Conservation (phyloP, 2,797 vertebrate genomes). For the Triplophysa yarkandensis region DNA sequence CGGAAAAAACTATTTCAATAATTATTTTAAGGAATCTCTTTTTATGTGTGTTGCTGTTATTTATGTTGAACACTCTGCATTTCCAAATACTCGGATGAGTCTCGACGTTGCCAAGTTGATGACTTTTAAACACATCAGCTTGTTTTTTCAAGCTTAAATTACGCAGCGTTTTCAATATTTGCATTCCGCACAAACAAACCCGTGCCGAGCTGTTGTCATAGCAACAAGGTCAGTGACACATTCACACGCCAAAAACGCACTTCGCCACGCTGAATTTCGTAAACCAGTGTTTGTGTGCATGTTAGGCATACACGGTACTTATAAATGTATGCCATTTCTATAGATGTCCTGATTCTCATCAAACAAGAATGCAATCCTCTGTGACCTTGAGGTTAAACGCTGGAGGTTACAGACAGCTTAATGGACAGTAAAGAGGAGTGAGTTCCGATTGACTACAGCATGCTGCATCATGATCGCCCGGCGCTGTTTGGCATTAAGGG, state of each 20-base stretch:
- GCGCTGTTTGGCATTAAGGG: constrained; percentile 28
- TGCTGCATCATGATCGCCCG: not conserved
- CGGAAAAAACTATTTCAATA: no score
- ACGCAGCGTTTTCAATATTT: not conserved
- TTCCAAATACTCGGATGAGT: no score
- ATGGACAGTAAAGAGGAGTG: constrained; percentile 10
- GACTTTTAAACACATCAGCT: not conserved
- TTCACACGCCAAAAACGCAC: constrained; percentile 74
- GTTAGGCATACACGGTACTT: not conserved
- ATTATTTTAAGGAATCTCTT: no score
- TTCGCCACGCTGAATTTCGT: constrained; percentile 61
- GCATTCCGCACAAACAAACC: constrained; percentile 25
- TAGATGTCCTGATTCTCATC: not conserved
- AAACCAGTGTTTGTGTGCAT: constrained; percentile 23
- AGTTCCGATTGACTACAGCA: not conserved
- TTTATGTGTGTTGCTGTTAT: no score
- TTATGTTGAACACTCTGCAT: no score
- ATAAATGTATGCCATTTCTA: no score
- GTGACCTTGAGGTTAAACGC: constrained; percentile 9
- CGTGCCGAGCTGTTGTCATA: constrained; percentile 69
- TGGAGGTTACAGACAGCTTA: constrained; percentile 21
- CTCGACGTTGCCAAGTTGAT: not conserved
- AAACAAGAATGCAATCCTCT: not conserved
- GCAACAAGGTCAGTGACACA: constrained; percentile 75
- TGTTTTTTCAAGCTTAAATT: not conserved